Conservation (phyloP, 2,113 vertebrate genomes). For the Neolamprologus brichardi region DNA sequence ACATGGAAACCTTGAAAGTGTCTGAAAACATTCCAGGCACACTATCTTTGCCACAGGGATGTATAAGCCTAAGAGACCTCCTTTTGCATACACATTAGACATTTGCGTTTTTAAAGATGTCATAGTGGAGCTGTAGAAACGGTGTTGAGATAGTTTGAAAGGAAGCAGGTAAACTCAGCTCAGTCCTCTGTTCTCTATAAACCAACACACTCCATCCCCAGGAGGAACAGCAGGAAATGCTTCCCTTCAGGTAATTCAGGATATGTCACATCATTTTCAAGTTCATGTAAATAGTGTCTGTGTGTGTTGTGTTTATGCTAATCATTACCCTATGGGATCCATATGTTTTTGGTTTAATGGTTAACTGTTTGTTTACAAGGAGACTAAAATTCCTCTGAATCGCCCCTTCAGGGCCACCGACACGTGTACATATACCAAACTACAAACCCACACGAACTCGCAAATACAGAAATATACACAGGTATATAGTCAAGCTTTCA, state of each 20-base stretch:
- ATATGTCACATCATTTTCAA: slow-evolving; percentile 35
- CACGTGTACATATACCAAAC: slow-evolving; percentile 23
- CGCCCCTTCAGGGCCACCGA: slow-evolving; percentile 14
- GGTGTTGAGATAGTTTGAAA: slow-evolving; percentile 37
- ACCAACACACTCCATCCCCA: neutral
- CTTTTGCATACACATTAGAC: neutral
- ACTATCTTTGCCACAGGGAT: neutral
- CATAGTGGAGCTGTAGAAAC: slow-evolving; percentile 1
- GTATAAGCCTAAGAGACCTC: neutral
- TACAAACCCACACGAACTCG: neutral
- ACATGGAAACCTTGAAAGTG: neutral
- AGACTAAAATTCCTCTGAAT: slow-evolving; percentile 28
- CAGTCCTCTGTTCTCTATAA: neutral
- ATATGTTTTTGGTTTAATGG: slow-evolving; percentile 54
- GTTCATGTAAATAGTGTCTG: slow-evolving; percentile 3
- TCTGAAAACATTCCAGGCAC: neutral
- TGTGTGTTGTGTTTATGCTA: neutral
- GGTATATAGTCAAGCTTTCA: neutral
- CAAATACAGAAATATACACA: neutral
- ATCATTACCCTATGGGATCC: slow-evolving; percentile 21
- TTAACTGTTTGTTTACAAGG: slow-evolving; percentile 55
- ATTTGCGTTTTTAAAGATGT: neutral
- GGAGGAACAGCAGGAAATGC: slow-evolving; percentile 14
- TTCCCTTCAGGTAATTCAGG: slow-evolving; percentile 25
- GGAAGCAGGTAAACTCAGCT: slow-evolving; percentile 33